Evolutionary conservation across 2,797 vertebrate species (phyloP), one percentile per base, ranked within the genome.

Genomic region (Remorina albescens): DNA sequence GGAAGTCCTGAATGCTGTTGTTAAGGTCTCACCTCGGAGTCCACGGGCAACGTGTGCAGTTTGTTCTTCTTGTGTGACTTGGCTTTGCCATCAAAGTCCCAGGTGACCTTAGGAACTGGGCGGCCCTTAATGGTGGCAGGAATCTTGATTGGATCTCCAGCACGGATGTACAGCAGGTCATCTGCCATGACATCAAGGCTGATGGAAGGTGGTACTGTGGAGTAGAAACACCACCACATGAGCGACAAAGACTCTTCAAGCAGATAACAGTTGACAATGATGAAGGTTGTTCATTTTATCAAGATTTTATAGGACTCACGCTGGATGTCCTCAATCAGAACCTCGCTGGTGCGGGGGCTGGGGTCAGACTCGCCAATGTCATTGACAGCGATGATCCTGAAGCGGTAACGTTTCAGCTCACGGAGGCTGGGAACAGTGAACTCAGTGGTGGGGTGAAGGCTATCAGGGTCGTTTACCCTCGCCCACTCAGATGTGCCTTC

Each of bases 361-460:
- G 98, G 98, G 78, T 99, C 97, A 2, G 98, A 99, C 91, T 99
- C 97, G 36, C 98, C 98, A 16, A 97, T 95, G 85, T 95, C 96
- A 58, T 99, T 99, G 85, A 99, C 98, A 11, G 98, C 98, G 56
- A 98, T 97, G 66, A 99, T 94, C 89, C 98, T 96, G 89, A 99
- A 99, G 88, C 94, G 94, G 87, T 97, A 98, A 76, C 95, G 97
- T 71, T 96, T 97, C 57, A 98, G 94, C 80, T 96, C 96, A 44
- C 96, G 95, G 53, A 99, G 94, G 85, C 95, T 95, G 26, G 97
- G 97, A 56, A 99, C 86, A 5, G 96, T 97, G 87, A 95, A 98
- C 80, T 97, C 95, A 9, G 97, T 98, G 73, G 94, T 94, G 73
- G 97, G 95, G 73, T 96, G 88, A 30, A 97, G 92, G 76, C 92